Percentiles rank a stretch among this genome's conserved stretches.
Evolutionary conservation across 2,888 invertebrate species (phyloP).

Genomic region (Aleiodes testaceus): DNA sequence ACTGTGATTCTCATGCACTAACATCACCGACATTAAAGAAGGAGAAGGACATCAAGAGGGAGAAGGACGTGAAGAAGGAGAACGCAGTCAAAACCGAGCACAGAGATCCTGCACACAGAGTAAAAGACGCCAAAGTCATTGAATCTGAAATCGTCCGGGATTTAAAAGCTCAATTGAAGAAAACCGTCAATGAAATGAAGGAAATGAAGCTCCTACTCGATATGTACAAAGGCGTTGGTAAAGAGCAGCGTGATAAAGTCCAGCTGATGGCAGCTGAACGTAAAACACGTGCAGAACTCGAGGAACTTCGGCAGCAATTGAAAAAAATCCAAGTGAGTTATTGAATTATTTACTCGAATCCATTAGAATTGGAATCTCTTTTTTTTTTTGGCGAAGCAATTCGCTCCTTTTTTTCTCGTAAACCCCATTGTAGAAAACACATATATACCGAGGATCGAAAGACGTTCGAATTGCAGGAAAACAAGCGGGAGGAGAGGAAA

Average conservation of each 20-base stretch:
- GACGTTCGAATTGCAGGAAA: constrained; percentile 78
- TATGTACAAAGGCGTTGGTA: constrained; percentile 98
- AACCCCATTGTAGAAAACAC: constrained; percentile 20
- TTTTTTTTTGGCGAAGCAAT: constrained; percentile 32
- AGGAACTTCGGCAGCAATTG: constrained; percentile 88
- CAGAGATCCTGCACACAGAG: constrained; percentile 76
- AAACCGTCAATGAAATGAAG: constrained; percentile 93
- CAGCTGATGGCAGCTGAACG: constrained; percentile 96
- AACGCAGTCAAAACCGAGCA: constrained; percentile 71
- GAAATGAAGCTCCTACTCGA: constrained; percentile 95
- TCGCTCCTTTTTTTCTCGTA: constrained; percentile 35
- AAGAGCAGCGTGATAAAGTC: constrained; percentile 96
- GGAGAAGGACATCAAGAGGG: constrained; percentile 77
- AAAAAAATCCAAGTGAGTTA: constrained; percentile 84
- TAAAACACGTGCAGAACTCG: constrained; percentile 90
- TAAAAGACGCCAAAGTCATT: constrained; percentile 79
- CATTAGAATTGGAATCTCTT: not conserved
- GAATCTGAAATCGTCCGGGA: constrained; percentile 89
- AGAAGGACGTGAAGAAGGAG: constrained; percentile 77
- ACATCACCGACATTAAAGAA: constrained; percentile 76
- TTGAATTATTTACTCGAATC: not conserved
- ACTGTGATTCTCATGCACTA: constrained; percentile 66
- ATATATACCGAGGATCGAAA: constrained; percentile 45
- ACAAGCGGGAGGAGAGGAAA: constrained; percentile 91
- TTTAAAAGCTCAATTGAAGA: constrained; percentile 92